Evolutionary conservation across 2,113 vertebrate genomes (phyloP).

Genomic region (Cynocephalus volans): DNA sequence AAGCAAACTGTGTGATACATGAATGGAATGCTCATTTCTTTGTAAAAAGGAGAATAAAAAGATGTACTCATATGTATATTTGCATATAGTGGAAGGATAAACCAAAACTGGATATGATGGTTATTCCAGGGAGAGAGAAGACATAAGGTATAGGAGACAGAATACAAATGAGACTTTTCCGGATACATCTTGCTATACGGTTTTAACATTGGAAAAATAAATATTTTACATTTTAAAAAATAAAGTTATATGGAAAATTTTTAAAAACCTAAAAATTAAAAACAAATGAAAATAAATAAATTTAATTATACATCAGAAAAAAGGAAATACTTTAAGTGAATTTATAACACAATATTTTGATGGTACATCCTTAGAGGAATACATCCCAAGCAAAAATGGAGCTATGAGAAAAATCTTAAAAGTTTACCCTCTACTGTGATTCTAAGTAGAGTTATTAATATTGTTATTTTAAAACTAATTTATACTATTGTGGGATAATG

Average conservation of each 20-base stretch:
- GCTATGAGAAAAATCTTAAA: not conserved
- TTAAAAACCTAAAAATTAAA: not conserved
- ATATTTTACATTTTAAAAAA: not conserved
- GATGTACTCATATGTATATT: not conserved
- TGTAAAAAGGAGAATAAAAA: not conserved
- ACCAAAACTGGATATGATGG: not conserved
- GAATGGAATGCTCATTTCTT: not conserved
- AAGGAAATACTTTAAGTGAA: not conserved
- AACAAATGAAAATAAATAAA: not conserved
- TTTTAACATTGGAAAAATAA: not conserved
- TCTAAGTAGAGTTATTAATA: not conserved
- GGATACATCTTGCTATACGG: not conserved
- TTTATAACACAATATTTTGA: not conserved
- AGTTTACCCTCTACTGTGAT: not conserved
- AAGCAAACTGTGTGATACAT: not conserved
- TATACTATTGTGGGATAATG: not conserved
- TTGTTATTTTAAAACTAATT: not conserved
- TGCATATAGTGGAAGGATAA: not conserved
- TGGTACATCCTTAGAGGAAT: not conserved
- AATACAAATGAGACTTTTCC: not conserved
- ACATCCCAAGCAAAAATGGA: not conserved
- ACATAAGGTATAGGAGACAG: not conserved
- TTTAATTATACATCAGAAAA: not conserved
- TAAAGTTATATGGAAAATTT: not conserved
- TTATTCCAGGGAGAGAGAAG: not conserved